Evolutionary conservation across 2,113 vertebrate species (phyloP), one percentile per base, ranked within the genome.

Genomic region (Ibidorhyncha struthersii): DNA sequence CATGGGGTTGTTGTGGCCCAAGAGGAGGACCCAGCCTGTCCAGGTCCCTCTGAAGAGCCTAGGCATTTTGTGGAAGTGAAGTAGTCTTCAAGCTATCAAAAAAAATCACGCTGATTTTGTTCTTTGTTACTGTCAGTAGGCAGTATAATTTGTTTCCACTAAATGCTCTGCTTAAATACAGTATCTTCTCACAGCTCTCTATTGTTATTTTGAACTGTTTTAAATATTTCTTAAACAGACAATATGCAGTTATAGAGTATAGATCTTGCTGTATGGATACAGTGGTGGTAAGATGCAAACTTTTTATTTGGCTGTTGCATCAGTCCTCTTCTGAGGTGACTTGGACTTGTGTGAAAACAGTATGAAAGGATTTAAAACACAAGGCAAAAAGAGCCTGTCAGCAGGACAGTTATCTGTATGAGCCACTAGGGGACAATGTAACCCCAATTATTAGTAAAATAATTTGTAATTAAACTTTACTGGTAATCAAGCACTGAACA

Each of bases 371-470:
- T 62, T 76, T 66, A 71, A 85, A 96, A 34, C 9, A 79, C 20
- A 59, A 71, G 16, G 50, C 59, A 91, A 69, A 79, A 93, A 6
- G 34, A 74, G 38, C 40, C 29, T 80, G 12, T 40, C 78, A 94
- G 47, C 66, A 87, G 83, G 89, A 77, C 52, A 76, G 45, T 82
- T 95, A 86, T 93, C 77, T 34, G 5, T 16, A 41, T 2, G 34
- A 85, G 65, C 83, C 95, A 82, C 94, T 92, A 97, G 94, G 86
- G 96, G 92, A 72, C 97, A 91, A 91, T 14, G 14, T 76, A 91
- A 96, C 53, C 49, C 84, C 85, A 89, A 86, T 52, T 71, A 91
- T 59, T 45, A 69, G 47, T 21, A 47, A 86, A 89, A 79, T 53
- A 78, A 79, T 52, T 61, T 0, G 2, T 84, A 89, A 94, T 94